A percentile compares a stretch with the other conserved stretches of the same genome.
These are phyloP conservation scores for Drosophila asahinai DNA, from an alignment of 1,140 invertebrate genomes.

Conservation along the genomic window DNA sequence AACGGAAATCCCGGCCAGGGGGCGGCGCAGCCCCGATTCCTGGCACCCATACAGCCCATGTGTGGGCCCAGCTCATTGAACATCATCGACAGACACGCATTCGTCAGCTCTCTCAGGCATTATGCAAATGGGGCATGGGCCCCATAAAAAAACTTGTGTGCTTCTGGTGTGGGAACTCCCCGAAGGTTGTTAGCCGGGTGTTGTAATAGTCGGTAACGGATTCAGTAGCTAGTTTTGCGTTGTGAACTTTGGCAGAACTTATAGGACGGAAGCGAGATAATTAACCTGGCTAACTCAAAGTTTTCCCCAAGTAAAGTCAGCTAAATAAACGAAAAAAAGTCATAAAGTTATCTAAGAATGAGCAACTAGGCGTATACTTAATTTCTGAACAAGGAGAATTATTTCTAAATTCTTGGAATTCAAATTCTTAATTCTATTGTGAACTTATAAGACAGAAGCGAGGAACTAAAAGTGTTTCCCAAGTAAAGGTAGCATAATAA, in stretches of 20 bases:
- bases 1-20: constrained; percentile 9
- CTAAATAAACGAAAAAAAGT: too few species aligned
- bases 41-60: constrained; percentile 7
- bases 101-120: constrained; percentile 15
- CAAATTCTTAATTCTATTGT: too few species aligned
- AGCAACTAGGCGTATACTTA: constrained; percentile 2
- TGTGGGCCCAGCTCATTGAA: constrained; percentile 31
- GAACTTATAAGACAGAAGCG: background rate
- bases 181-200: background rate
- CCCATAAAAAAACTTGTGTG: background rate
- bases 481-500: background rate
- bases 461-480: background rate
- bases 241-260: constrained; percentile 5
- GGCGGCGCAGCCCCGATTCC: constrained; percentile 1
- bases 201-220: constrained; percentile 4
- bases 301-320: background rate
- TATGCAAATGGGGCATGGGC: constrained; percentile 1
- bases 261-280: constrained; percentile 5
- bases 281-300: background rate
- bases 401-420: background rate
- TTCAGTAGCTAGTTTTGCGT: constrained; percentile 11
- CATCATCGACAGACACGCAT: constrained; percentile 67
- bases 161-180: background rate
- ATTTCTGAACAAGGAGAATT: background rate
- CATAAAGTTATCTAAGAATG: too few species aligned